Percentiles rank a stretch among this genome's conserved stretches.
Evolutionary conservation across 2,113 vertebrate species (phyloP).

Genomic region (Chascanopsetta lugubris): DNA sequence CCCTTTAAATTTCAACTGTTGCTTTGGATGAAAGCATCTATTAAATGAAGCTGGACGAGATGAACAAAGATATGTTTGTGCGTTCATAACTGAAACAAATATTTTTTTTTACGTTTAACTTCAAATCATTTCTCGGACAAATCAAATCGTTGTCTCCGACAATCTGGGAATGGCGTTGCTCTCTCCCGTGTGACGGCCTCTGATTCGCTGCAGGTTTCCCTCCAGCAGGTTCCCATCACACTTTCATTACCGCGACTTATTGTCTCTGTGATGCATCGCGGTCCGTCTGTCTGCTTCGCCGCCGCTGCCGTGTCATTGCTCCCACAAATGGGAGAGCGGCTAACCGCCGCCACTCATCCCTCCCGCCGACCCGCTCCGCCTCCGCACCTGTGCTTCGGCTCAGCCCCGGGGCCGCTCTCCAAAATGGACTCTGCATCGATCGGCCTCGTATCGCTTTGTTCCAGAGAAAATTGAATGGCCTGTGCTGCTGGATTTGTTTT

Average conservation of each 20-base stretch:
- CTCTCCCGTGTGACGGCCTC: constrained; percentile 39
- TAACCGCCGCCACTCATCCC: constrained; percentile 71
- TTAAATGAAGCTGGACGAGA: too few relatives aligned
- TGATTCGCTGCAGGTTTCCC: constrained; percentile 62
- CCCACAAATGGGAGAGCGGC: constrained; percentile 48
- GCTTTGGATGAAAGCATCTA: too few relatives aligned
- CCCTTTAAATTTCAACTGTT: too few relatives aligned
- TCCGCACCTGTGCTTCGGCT: constrained; percentile 69
- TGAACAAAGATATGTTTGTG: too few relatives aligned
- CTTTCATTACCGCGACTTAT: constrained; percentile 78
- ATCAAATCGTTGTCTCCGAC: too few relatives aligned
- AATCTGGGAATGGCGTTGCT: constrained; percentile 22
- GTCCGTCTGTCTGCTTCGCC: constrained; percentile 29
- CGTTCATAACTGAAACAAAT: too few relatives aligned
- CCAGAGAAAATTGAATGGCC: constrained; percentile 53
- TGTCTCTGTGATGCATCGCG: constrained; percentile 69
- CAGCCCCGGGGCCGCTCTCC: constrained; percentile 41
- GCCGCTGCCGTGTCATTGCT: constrained; percentile 41
- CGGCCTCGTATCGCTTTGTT: constrained; percentile 33
- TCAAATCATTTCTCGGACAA: too few relatives aligned
- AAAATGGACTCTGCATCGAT: constrained; percentile 72
- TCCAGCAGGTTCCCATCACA: constrained; percentile 76
- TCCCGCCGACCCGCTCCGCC: constrained; percentile 39
- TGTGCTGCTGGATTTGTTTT: constrained; percentile 37
- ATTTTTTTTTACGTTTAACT: too few relatives aligned